Base-by-base conservation (phyloP, 2,888 invertebrate species). In the Xanthorhoe spadicearia region DNA sequence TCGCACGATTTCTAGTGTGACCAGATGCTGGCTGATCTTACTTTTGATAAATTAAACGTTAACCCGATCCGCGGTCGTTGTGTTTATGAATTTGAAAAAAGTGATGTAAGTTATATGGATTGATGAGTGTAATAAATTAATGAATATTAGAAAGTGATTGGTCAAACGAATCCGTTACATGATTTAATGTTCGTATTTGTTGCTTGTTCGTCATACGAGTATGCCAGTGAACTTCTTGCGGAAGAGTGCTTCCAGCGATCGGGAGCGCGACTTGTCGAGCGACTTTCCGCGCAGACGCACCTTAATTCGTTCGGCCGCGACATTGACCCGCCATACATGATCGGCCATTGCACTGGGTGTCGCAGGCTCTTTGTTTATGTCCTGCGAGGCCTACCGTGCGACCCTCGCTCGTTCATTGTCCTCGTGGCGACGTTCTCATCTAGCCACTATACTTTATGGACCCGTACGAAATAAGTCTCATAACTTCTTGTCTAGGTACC, bases 311-410 rank as follows among this genome's bases (percentile, higher is more conserved):
- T 81, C 80, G 89, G 79, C 88, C 92, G 87, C 92, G 92, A 92
- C 92, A 92, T 92, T 92, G 93, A 93, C 90, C 92, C 85, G 86
- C 80, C 86, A 85, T 87, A 86, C 86, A 82, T 85, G 88, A 85
- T 87, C 90, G 92, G 92, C 83, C 92, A 90, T 88, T 91, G 92
- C 92, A 89, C 92, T 80, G 87, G 78, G 81, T 89, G 89, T 90
- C 88, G 88, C 88, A 92, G 92, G 82, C 89, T 92, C 90, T 91
- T 92, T 92, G 92, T 92, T 92, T 92, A 90, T 89, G 83, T 89
- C 90, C 92, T 90, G 83, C 80, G 82, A 82, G 81, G 79, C 81
- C 80, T 78, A 71, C 74, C 72, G 71, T 72, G 73, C 79, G 74
- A 77, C 76, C 72, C 82, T 83, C 73, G 73, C 75, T 75, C 75